Base-by-base conservation (phyloP, 2,797 vertebrate genomes). In the Chloroceryle amazona region DNA sequence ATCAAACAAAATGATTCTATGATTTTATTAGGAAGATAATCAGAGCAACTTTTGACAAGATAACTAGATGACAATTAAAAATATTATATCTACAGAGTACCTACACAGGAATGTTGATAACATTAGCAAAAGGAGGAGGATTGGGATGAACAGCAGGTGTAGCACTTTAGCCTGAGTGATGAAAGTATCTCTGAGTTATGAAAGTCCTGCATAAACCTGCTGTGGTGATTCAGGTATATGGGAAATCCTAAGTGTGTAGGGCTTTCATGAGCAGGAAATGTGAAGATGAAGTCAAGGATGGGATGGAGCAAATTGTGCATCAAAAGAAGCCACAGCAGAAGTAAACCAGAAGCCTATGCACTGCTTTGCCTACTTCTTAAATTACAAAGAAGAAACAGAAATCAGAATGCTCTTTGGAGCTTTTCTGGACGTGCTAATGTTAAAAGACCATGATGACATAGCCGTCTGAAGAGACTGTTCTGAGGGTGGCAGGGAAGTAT, bases 161-260 rank as follows among this genome's bases (percentile, higher is more conserved):
- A 25, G 16, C 20, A 6, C 35, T 66, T 67, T 6, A 46, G 3
- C 22, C 47, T 7, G 2, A 0, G 1, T 31, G 63, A 41, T 2
- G 4, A 9, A 68, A 80, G 29, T 6, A 26, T 13, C 31, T 67
- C 29, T 13, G 13, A 35, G 11, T 57, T 82, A 60, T 67, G 37
- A 16, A 83, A 90, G 31, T 10, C 29, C n/a, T 90, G 49, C 35
- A 25, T 28, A n/a, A 81, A 55, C 19, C 13, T 60, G 5, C 39
- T 65, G 54, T 54, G 54, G n/a, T 66, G 60, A 52, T 81, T 76
- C 47, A 74, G 67, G 21, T 41, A 57, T 29, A 2, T 25, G 51
- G 47, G 37, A 60, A 89, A 76, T 67, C 60, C 11, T 25, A 41
- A 46, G 15, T 8, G 22, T 39, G 1, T 35, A 35, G 26, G 26